Percentiles rank a stretch among this genome's conserved stretches.
These are phyloP conservation scores for Ovis canadensis DNA, from an alignment of 2,113 vertebrate genomes.

Conservation along the genomic window DNA sequence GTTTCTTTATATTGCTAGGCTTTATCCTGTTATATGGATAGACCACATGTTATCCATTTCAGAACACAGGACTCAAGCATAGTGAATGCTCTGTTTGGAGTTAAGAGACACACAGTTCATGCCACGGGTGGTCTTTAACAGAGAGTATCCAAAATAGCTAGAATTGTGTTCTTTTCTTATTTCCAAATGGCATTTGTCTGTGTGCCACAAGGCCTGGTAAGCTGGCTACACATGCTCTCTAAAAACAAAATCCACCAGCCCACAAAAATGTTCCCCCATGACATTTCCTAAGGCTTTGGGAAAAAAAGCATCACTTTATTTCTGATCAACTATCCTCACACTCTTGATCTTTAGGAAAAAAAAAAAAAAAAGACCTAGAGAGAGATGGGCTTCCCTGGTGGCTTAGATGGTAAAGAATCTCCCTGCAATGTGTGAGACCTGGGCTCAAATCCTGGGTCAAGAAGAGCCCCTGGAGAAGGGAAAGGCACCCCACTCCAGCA, in stretches of 20 bases:
- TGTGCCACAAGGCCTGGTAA: background rate
- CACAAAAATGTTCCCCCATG: constrained; percentile 7
- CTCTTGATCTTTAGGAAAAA: background rate
- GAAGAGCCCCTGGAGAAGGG: background rate
- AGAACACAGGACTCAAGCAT: background rate
- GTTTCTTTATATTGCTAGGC: background rate
- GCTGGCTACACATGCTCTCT: background rate
- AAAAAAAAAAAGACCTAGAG: background rate
- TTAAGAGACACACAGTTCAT: background rate
- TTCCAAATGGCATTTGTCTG: constrained; percentile 19
- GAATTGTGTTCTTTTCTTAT: background rate
- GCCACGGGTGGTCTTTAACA: constrained; percentile 12
- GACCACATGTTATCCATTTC: background rate
- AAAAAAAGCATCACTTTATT: background rate
- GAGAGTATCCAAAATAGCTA: constrained; percentile 6
- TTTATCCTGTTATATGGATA: background rate
- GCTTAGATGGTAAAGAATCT: background rate
- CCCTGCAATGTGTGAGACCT: background rate
- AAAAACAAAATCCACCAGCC: background rate
- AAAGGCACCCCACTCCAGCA: background rate
- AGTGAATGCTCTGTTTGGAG: background rate
- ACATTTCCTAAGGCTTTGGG: background rate
- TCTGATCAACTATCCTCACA: background rate
- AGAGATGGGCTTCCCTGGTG: background rate
- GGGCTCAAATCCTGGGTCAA: accelerated